Evolutionary conservation across 1,140 invertebrate species (phyloP).

Genomic region (Planococcus citri): DNA sequence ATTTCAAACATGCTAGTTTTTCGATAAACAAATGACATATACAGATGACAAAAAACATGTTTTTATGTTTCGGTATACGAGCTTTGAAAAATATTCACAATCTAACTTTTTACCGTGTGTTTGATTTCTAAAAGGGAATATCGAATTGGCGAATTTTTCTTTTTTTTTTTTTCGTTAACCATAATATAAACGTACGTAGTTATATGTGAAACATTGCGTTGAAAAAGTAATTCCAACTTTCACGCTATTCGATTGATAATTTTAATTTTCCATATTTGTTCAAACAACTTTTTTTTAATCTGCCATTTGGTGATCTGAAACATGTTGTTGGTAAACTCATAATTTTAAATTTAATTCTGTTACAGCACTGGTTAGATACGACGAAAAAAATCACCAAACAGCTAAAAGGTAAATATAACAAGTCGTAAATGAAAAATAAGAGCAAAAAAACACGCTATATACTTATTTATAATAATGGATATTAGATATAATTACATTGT

Average conservation of each 20-base stretch:
- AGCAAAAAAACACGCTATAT: neutral
- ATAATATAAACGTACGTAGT: too few species aligned
- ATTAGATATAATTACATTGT: neutral
- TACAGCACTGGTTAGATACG: conserved; percentile 80
- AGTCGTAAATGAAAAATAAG: neutral
- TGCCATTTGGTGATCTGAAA: too few species aligned
- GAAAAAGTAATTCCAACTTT: too few species aligned
- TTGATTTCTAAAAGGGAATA: too few species aligned
- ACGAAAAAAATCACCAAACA: conserved; percentile 70
- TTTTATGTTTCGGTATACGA: neutral
- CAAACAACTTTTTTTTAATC: too few species aligned
- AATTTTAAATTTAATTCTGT: conserved; percentile 28
- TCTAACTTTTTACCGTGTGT: too few species aligned
- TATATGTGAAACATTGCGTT: too few species aligned
- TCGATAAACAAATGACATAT: neutral
- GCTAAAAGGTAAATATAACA: conserved; percentile 47
- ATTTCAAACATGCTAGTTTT: neutral
- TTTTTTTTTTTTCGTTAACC: too few species aligned
- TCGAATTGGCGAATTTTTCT: too few species aligned
- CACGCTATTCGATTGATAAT: too few species aligned
- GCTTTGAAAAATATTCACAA: neutral
- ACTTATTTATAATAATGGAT: neutral
- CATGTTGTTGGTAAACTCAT: neutral
- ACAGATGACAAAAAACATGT: neutral
- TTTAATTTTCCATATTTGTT: too few species aligned